Conservation (phyloP, 2,113 vertebrate genomes). For the Fulica atra region DNA sequence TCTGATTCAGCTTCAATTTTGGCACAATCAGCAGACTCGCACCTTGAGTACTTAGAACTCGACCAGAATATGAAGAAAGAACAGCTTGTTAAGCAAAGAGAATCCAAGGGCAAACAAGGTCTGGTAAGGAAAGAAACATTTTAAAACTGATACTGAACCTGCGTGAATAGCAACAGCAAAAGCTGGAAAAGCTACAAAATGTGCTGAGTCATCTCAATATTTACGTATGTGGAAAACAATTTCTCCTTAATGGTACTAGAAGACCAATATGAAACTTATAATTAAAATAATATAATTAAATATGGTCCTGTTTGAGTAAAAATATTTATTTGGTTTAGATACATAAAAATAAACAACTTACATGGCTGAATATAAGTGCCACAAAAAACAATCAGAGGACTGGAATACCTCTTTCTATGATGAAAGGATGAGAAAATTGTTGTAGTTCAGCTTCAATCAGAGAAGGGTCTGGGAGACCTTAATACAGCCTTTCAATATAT, state of each 20-base stretch:
- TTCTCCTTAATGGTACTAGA: not conserved
- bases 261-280: not conserved
- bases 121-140: slow-evolving; percentile 12
- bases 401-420: not conserved
- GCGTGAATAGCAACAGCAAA: not conserved
- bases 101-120: slow-evolving; percentile 38
- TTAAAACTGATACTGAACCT: slow-evolving; percentile 18
- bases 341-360: not conserved
- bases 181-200: slow-evolving; percentile 1
- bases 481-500: not conserved
- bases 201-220: not conserved
- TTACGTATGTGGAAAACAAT: not conserved
- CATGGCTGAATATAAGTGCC: not conserved
- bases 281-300: not conserved
- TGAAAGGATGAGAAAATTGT: not conserved
- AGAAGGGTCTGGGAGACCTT: accelerated
- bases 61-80: slow-evolving; percentile 44
- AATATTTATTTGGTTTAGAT: not conserved
- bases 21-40: slow-evolving; percentile 21
- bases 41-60: slow-evolving; percentile 26
- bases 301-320: not conserved
- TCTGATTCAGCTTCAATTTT: slow-evolving; percentile 48
- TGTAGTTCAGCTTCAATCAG: not conserved
- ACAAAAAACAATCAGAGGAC: not conserved
- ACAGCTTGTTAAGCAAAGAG: slow-evolving; percentile 48